Conservation (phyloP, 2,113 vertebrate species). For the Fulmarus glacialis region DNA sequence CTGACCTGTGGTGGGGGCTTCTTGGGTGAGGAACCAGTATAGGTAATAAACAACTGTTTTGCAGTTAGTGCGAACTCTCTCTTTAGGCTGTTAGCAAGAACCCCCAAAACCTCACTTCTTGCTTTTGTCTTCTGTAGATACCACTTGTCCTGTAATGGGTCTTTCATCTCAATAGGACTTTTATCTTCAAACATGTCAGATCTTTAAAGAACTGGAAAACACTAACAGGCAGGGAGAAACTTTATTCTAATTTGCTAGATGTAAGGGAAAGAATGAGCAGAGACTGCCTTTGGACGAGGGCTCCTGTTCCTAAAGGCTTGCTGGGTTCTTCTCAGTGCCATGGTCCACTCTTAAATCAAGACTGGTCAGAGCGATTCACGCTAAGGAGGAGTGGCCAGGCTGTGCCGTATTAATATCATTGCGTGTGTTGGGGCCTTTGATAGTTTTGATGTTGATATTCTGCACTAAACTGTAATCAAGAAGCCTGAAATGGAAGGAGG, state of each 20-base stretch:
- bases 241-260: slow-evolving; percentile 30
- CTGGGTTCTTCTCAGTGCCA: background rate
- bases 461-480: background rate
- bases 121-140: background rate
- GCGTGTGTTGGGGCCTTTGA: accelerated
- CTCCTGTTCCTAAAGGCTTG: background rate
- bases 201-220: slow-evolving; percentile 23
- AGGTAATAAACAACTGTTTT: background rate
- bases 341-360: background rate
- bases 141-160: background rate
- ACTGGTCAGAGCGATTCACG: accelerated
- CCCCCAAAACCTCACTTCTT: background rate
- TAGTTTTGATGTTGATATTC: background rate
- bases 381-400: background rate
- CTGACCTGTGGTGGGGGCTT: background rate
- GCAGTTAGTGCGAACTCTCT: background rate
- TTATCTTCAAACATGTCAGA: slow-evolving; percentile 48
- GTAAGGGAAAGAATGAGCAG: background rate
- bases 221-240: slow-evolving; percentile 12
- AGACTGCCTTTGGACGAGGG: background rate
- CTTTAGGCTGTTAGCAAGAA: background rate
- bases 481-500: background rate
- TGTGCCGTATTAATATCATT: background rate
- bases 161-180: slow-evolving; percentile 50
- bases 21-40: background rate